These are phyloP conservation scores for Ptilonorhynchus violaceus DNA, from an alignment of 2,113 vertebrate species.

Conservation along the genomic window DNA sequence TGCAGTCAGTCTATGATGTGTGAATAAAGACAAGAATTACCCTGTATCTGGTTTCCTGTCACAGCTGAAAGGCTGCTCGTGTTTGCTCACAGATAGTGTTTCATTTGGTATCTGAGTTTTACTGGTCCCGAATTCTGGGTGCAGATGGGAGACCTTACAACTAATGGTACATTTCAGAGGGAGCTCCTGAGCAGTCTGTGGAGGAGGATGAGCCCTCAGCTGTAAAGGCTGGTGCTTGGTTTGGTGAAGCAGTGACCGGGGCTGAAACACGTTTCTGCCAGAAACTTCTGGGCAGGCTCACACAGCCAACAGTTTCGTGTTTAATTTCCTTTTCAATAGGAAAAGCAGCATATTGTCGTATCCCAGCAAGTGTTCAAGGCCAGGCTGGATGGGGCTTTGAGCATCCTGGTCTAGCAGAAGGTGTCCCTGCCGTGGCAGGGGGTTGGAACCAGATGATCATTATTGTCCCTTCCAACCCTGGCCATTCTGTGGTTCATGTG, in stretches of 20 bases:
- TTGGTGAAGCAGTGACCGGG: background rate
- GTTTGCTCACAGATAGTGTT: background rate
- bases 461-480: background rate
- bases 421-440: background rate
- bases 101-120: background rate
- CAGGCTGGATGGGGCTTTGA: background rate
- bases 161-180: background rate
- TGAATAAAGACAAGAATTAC: background rate
- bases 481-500: fast-evolving
- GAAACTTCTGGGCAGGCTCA: background rate
- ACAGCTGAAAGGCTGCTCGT: background rate
- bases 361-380: background rate
- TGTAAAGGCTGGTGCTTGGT: background rate
- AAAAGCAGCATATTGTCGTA: background rate
- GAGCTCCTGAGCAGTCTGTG: background rate
- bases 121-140: background rate
- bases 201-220: background rate
- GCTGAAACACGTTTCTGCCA: background rate
- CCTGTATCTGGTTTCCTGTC: background rate
- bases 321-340: background rate
- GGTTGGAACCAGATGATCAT: background rate
- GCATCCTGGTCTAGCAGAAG: background rate
- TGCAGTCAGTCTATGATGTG: slow-evolving; percentile 3
- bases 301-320: background rate
- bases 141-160: background rate